phyloP scores from a whole-genome alignment of 2,888 invertebrate species.

The Torymus auratus region DNA sequence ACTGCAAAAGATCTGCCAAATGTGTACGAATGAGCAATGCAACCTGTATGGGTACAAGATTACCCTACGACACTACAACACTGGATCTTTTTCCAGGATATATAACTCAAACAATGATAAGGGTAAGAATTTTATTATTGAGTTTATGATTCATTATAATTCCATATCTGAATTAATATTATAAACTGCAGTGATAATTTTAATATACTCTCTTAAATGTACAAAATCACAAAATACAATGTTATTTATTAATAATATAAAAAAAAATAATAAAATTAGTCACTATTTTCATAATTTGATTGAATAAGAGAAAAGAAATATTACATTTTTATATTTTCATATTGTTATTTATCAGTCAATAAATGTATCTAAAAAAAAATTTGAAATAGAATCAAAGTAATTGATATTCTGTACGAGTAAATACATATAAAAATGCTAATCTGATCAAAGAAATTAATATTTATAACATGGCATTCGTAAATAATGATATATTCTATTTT shows the following conservation, averaged over 20 bases:
- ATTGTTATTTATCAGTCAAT: no score
- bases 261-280: conserved; percentile 3
- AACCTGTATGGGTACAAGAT: conserved; percentile 87
- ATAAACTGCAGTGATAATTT: not conserved
- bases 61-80: conserved; percentile 88
- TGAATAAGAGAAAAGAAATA: not conserved
- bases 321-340: not conserved
- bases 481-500: conserved; percentile 42
- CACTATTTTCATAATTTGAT: not conserved
- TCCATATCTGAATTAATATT: not conserved
- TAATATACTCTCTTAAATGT: no score
- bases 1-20: conserved; percentile 83
- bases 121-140: conserved; percentile 56
- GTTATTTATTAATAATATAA: not conserved
- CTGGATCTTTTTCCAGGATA: conserved; percentile 85
- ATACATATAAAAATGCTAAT: conserved; percentile 21
- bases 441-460: conserved; percentile 28
- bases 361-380: no score
- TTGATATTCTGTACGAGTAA: conserved; percentile 34
- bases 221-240: no score
- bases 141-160: not conserved
- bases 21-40: conserved; percentile 82
- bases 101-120: conserved; percentile 79
- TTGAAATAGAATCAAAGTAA: conserved; percentile 9
- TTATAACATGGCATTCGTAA: conserved; percentile 22